phyloP scores from a whole-genome alignment of 23 tunicate genomes.

The Halocynthia aurantium region DNA sequence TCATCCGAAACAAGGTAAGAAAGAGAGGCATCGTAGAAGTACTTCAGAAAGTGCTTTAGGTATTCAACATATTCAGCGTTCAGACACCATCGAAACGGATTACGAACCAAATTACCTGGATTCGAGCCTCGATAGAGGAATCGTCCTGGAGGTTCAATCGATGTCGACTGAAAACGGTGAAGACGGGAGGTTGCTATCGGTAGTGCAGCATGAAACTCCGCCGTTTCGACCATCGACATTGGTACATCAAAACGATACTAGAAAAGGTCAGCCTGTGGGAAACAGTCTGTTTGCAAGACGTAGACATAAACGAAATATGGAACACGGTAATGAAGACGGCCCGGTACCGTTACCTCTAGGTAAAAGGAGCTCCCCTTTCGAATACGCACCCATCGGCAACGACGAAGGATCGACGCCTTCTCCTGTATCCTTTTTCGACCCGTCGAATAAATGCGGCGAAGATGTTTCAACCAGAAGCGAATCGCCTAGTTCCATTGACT shows the following conservation, averaged over 20 bases:
- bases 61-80: background rate
- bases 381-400: slow-evolving; percentile 14
- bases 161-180: slow-evolving; percentile 10
- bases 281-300: background rate
- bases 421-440: slow-evolving; percentile 11
- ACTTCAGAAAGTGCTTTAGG: slow-evolving; percentile 1
- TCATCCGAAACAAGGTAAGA: background rate
- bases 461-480: background rate
- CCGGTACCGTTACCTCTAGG: background rate
- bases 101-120: background rate
- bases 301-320: background rate
- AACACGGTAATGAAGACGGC: background rate
- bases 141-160: slow-evolving; percentile 3
- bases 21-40: slow-evolving; percentile 3
- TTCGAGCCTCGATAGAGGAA: background rate
- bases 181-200: slow-evolving; percentile 3
- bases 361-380: background rate
- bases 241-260: slow-evolving; percentile 8
- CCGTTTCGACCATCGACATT: background rate
- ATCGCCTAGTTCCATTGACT: background rate
- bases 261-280: background rate
- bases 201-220: background rate
- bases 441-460: slow-evolving; percentile 6
- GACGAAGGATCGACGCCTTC: slow-evolving; percentile 26
- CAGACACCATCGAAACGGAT: background rate